These are phyloP conservation scores for Leiothrix lutea DNA, from an alignment of 2,113 vertebrate species.

Conservation along the genomic window DNA sequence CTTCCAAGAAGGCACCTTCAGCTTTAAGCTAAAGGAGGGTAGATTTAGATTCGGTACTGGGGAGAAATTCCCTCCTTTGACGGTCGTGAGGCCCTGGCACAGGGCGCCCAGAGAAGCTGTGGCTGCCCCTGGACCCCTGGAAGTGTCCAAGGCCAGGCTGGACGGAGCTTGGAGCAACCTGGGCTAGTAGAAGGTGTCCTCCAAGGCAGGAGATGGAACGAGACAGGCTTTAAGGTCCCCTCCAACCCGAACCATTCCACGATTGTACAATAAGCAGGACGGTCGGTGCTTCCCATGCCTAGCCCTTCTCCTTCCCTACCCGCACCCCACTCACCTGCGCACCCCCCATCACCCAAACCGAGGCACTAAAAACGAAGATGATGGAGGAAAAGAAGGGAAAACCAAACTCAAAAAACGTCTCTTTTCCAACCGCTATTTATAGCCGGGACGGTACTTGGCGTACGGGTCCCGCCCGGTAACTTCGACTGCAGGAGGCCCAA, in stretches of 20 bases:
- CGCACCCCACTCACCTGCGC: background rate
- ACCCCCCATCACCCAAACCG: background rate
- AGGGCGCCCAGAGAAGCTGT: background rate
- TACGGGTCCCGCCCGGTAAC: slow-evolving; percentile 18
- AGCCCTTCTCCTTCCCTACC: background rate
- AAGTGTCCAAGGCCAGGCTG: background rate
- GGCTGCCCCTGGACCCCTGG: background rate
- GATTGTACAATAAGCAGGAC: background rate
- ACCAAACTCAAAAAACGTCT: background rate
- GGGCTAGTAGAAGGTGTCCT: background rate
- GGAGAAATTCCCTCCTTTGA: background rate
- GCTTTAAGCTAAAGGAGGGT: background rate
- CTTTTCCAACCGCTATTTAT: slow-evolving; percentile 13
- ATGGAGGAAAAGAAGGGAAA: background rate
- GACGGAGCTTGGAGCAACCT: background rate
- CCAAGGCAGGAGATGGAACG: background rate
- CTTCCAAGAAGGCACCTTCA: background rate
- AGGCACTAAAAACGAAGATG: background rate
- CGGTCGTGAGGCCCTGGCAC: background rate
- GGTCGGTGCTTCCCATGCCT: background rate
- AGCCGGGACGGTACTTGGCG: background rate
- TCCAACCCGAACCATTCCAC: background rate
- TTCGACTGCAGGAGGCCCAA: background rate
- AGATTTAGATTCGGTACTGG: background rate
- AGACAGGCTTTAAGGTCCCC: background rate